Base-by-base conservation (phyloP, 2,113 vertebrate genomes). In the Platysternon megacephalum region DNA sequence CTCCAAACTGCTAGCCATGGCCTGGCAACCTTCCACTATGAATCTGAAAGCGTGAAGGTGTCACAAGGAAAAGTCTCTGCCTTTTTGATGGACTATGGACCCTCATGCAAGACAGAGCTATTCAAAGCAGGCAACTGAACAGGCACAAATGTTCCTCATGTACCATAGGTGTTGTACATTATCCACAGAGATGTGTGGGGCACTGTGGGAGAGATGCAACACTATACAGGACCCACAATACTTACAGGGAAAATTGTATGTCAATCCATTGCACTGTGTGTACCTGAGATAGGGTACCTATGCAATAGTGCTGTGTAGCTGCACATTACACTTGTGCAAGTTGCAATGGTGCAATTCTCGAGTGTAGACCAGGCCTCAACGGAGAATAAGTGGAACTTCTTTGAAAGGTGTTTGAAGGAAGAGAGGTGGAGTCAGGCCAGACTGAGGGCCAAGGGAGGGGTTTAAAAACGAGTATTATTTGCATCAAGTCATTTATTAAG, bases 201-300 rank as follows among this genome's bases (percentile, higher is more conserved):
- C 55, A 53, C 0, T 0, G 35, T 0, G 4, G 11, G 4, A 48
- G 29, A 7, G 21, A 14, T 80, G 79, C 16, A 61, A 72, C 17
- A 68, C 68, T 35, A 65, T 35, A 68, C 39, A 42, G 39, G 39
- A 42, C 21, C 72, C 72, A 35, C 32, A 68, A n/a, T 68, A 3
- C 21, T 76, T 44, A 19, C 72, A 13, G 72, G 22, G 39, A 44
- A 44, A 13, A 24, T 44, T 68, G 61, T 8, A 9, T n/a, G 8
- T 68, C 4, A 85, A 85, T 68, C 86, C 5, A 32, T 4, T 14
- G 46, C 39, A 35, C 56, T 44, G 56, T 13, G 39, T 13, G 12
- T 76, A 26, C 22, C 72, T 22, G 11, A 28, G 51, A 88, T 3
- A 24, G 9, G 26, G 65, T 0, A 5, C 58, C 68, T 93, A 80